Evolutionary conservation across 1,140 invertebrate species (phyloP).

Genomic region (Melipona quadrifasciata): DNA sequence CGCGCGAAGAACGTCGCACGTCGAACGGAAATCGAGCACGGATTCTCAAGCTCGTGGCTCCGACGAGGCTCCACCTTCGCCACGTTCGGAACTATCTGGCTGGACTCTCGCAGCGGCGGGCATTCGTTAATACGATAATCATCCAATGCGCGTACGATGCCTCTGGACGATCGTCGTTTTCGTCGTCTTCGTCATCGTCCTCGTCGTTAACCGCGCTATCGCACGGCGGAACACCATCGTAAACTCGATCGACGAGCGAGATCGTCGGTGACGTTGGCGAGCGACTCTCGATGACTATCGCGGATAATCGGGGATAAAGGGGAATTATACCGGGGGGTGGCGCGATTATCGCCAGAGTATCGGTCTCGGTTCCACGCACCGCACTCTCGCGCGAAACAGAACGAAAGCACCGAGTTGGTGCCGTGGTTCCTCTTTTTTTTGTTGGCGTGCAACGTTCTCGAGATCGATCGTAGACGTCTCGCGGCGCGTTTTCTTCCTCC

Average conservation of each 20-base stretch:
- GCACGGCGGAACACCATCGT: constrained; percentile 43
- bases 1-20: not conserved
- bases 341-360: not conserved
- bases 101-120: constrained; percentile 50
- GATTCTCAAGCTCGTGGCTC: constrained; percentile 29
- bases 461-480: not conserved
- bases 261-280: constrained; percentile 30
- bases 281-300: constrained; percentile 2
- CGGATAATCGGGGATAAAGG: too few relatives aligned
- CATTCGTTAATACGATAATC: constrained; percentile 75
- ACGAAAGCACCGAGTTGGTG: not conserved
- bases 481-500: constrained; percentile 47
- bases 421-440: not conserved
- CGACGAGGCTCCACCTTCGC: constrained; percentile 33
- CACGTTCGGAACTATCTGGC: constrained; percentile 37
- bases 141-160: constrained; percentile 64
- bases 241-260: constrained; percentile 33
- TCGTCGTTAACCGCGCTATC: constrained; percentile 28
- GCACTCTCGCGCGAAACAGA: not conserved
- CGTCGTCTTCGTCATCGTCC: constrained; percentile 47
- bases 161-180: constrained; percentile 49
- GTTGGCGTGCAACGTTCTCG: not conserved
- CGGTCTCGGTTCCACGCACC: not conserved
- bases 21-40: not conserved
- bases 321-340: not conserved